These are phyloP conservation scores for Seladonia tumulorum DNA, from an alignment of 2,888 invertebrate genomes.

Conservation along the genomic window DNA sequence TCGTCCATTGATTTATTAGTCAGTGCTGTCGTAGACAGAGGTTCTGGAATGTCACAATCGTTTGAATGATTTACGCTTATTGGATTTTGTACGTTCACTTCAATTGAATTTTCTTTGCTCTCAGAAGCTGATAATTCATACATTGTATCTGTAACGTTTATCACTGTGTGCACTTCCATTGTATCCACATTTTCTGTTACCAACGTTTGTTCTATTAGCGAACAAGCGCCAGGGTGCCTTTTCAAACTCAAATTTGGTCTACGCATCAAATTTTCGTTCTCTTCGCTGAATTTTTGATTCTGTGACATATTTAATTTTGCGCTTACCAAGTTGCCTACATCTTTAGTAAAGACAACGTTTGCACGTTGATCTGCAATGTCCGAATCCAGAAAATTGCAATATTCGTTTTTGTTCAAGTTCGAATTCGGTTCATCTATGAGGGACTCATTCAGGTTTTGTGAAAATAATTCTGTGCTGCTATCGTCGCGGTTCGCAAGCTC, in stretches of 20 bases:
- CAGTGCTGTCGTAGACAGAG: constrained; percentile 19
- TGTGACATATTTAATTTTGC: background rate
- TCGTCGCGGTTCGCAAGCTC: constrained; percentile 19
- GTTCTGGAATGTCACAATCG: constrained; percentile 30
- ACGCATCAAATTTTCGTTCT: constrained; percentile 17
- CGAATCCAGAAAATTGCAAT: background rate
- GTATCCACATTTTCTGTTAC: background rate
- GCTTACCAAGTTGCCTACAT: background rate
- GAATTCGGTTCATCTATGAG: background rate
- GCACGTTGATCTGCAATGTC: background rate
- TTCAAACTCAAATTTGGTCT: constrained; percentile 48
- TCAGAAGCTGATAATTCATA: constrained; percentile 32
- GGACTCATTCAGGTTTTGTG: constrained; percentile 28
- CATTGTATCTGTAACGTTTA: background rate
- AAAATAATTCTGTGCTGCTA: constrained; percentile 44
- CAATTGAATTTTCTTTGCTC: constrained; percentile 38
- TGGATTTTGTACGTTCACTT: constrained; percentile 36
- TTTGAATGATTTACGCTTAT: constrained; percentile 35
- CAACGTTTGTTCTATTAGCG: constrained; percentile 28
- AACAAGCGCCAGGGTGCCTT: constrained; percentile 47
- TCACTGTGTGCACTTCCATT: background rate
- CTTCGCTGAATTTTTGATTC: constrained; percentile 1
- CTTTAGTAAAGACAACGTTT: background rate
- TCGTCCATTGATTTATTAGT: constrained; percentile 28
- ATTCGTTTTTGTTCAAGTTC: background rate